phyloP scores from a whole-genome alignment of 30 jellyfish, hydroid and myxozoan genomes.

The Aurelia sp. region DNA sequence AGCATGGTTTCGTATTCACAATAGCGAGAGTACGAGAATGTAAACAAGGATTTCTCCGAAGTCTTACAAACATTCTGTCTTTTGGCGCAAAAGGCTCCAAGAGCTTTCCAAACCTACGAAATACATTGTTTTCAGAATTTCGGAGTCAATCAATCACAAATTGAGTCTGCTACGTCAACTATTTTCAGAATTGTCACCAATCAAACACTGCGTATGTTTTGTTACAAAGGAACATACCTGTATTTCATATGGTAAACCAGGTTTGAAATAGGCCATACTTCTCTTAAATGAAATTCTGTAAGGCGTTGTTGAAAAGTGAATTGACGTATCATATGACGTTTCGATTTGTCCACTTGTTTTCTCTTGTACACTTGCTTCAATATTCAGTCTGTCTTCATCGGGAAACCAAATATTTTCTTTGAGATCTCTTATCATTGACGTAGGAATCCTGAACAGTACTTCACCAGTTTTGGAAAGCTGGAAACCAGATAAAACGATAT shows the following conservation, averaged over 20 bases:
- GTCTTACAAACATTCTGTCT: too few species aligned
- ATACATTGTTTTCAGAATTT: too few species aligned
- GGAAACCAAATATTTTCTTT: conserved; percentile 50
- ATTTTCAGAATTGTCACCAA: too few species aligned
- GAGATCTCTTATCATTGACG: not conserved
- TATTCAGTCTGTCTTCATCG: conserved; percentile 53
- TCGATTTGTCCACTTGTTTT: conserved; percentile 50
- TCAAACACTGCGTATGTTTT: too few species aligned
- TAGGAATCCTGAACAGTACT: conserved; percentile 5
- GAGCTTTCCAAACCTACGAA: too few species aligned
- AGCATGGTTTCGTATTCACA: too few species aligned
- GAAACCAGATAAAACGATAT: too few species aligned
- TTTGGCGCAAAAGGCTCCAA: too few species aligned
- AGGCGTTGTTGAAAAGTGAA: conserved; percentile 48
- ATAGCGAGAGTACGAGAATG: too few species aligned
- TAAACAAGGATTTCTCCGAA: too few species aligned
- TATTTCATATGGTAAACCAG: conserved; percentile 61
- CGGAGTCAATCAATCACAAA: too few species aligned
- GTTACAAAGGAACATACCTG: conserved; percentile 9
- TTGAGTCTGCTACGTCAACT: too few species aligned
- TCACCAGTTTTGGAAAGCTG: conserved; percentile 21
- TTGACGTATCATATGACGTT: conserved; percentile 53
- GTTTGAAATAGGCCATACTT: conserved; percentile 40
- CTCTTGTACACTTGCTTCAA: conserved; percentile 47
- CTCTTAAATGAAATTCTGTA: conserved; percentile 42